Conservation (phyloP, 2,888 invertebrate species). For the Lepidocyrtinus sp. region DNA sequence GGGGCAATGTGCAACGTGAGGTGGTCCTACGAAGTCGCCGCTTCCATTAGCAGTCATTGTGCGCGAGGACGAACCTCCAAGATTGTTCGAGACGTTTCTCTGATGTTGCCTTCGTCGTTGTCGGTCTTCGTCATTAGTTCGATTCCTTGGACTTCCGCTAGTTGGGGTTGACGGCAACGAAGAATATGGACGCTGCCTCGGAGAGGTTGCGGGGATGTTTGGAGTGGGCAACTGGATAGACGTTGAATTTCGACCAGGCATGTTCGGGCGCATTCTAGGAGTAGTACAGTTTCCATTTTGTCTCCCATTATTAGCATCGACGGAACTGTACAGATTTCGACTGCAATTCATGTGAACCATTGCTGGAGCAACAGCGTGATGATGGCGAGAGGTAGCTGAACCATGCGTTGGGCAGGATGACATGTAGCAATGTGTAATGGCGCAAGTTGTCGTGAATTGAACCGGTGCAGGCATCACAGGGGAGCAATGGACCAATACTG, state of each 20-base stretch:
- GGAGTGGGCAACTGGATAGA: slow-evolving; percentile 21
- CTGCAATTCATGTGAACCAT: background rate
- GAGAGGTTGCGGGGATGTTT: background rate
- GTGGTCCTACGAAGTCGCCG: background rate
- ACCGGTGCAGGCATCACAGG: background rate
- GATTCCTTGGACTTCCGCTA: background rate
- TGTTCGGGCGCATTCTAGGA: slow-evolving; percentile 13
- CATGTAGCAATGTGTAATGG: background rate
- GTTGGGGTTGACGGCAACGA: background rate
- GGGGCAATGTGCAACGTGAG: slow-evolving; percentile 11
- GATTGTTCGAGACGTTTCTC: background rate
- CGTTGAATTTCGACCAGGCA: slow-evolving; percentile 12
- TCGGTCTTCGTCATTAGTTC: background rate
- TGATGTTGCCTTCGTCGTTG: background rate
- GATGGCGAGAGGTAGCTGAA: background rate
- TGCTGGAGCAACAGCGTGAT: background rate
- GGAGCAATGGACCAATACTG: background rate
- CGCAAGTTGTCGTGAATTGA: background rate
- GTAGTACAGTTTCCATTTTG: background rate
- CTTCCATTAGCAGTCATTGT: background rate
- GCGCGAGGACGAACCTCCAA: background rate
- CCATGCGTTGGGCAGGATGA: background rate
- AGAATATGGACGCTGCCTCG: background rate
- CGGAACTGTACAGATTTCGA: background rate
- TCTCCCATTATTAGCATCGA: background rate